Percentiles rank a stretch among this genome's conserved stretches.
These are phyloP conservation scores for Laothoe populi DNA, from an alignment of 2,888 invertebrate genomes.

Conservation along the genomic window DNA sequence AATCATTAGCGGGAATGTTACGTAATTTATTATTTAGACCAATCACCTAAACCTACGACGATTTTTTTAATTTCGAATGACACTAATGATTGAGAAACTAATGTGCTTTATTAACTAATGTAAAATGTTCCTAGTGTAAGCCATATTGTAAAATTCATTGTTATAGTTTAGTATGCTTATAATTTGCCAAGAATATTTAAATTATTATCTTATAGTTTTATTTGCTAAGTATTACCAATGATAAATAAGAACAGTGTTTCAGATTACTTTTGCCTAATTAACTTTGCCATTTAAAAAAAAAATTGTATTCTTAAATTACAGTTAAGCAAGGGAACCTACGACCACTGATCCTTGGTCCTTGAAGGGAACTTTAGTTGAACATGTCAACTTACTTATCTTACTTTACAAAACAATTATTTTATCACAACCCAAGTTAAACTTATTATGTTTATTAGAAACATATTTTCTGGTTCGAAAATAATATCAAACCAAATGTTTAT, in stretches of 20 bases:
- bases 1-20: background rate
- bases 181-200: background rate
- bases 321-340: no score
- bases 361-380: no score
- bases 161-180: conserved; percentile 10
- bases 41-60: background rate
- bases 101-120: background rate
- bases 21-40: background rate
- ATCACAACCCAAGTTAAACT: no score
- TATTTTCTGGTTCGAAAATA: no score
- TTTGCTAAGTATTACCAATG: conserved; percentile 6
- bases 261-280: background rate
- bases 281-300: background rate
- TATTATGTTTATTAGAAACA: no score
- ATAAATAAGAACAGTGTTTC: background rate
- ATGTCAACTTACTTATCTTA: no score
- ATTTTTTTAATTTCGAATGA: background rate
- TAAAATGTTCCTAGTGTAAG: conserved; percentile 19
- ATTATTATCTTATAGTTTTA: background rate
- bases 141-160: conserved; percentile 23
- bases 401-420: no score
- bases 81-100: background rate
- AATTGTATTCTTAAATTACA: no score
- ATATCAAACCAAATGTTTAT: no score
- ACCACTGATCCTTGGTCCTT: no score